phyloP scores from a whole-genome alignment of 23 tunicate species.

The Trididemnum nubilum region DNA sequence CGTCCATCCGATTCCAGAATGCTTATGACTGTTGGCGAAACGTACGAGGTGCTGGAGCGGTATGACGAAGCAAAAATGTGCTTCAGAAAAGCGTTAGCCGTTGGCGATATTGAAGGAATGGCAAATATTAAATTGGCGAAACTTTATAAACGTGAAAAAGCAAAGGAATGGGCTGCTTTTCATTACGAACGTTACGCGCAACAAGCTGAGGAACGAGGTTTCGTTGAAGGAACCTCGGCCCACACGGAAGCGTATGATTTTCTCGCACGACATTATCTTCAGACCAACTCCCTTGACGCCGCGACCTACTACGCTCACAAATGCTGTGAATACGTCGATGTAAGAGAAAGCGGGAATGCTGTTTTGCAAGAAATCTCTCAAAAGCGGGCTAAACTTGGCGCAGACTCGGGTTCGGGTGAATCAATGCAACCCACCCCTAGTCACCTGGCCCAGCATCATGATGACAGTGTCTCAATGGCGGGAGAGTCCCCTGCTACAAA shows the following conservation, averaged over 20 bases:
- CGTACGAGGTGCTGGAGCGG: slow-evolving; percentile 66
- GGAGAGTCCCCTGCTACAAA: slow-evolving; percentile 60
- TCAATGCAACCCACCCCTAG: slow-evolving; percentile 43
- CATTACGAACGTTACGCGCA: slow-evolving; percentile 67
- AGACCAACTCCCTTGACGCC: slow-evolving; percentile 37
- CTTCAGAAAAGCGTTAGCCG: slow-evolving; percentile 81
- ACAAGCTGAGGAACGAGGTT: slow-evolving; percentile 86
- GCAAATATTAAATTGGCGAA: slow-evolving; percentile 87
- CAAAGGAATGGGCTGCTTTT: slow-evolving; percentile 80
- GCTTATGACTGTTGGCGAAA: slow-evolving; percentile 92
- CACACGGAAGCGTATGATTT: slow-evolving; percentile 70
- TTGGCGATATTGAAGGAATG: slow-evolving; percentile 93
- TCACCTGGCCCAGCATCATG: slow-evolving; percentile 15
- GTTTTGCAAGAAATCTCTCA: slow-evolving; percentile 67
- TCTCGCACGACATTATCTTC: slow-evolving; percentile 67
- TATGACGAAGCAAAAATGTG: slow-evolving; percentile 88
- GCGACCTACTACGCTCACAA: slow-evolving; percentile 85
- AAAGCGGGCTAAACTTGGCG: slow-evolving; percentile 35
- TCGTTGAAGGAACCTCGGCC: slow-evolving; percentile 66
- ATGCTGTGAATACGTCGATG: slow-evolving; percentile 73
- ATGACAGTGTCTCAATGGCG: slow-evolving; percentile 26
- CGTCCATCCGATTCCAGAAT: slow-evolving; percentile 89
- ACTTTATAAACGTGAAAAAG: slow-evolving; percentile 50
- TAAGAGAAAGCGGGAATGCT: slow-evolving; percentile 69
- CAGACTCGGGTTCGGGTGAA: neutral